Evolutionary conservation across 2,797 vertebrate genomes (phyloP).

Genomic region (Typhlichthys eigenmanni): DNA sequence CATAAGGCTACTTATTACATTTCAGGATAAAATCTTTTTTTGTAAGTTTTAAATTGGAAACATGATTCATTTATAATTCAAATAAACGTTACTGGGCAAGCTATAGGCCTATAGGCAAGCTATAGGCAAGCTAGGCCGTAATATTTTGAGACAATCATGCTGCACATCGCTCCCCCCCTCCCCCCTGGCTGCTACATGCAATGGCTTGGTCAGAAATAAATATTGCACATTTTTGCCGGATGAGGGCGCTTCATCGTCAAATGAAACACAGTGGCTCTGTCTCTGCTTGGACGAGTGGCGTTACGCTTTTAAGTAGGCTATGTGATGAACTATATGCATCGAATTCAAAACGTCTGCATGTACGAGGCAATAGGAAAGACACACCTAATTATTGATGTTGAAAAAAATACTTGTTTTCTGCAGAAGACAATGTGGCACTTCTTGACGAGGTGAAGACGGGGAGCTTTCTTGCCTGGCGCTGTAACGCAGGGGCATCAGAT

Average conservation of each 20-base stretch:
- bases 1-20: no score
- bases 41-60: no score
- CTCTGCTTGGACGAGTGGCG: constrained; percentile 27
- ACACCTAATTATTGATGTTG: background rate
- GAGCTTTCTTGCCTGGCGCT: constrained; percentile 16
- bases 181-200: no score
- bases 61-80: no score
- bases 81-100: no score
- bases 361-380: background rate
- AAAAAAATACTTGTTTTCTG: background rate
- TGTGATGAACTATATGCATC: constrained; percentile 39
- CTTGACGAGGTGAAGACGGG: constrained; percentile 25
- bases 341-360: background rate
- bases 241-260: constrained; percentile 68
- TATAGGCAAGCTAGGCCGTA: no score
- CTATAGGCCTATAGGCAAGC: no score
- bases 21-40: no score
- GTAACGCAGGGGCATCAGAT: constrained; percentile 51
- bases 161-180: no score
- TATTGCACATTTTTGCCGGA: constrained; percentile 54
- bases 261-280: constrained; percentile 32
- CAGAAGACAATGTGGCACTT: constrained; percentile 4
- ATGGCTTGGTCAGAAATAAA: constrained; percentile 6
- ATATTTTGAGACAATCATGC: no score
- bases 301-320: constrained; percentile 11